Evolutionary conservation across 2,113 vertebrate species (phyloP), one percentile per base, ranked within the genome.

Genomic region (Hemibagrus wyckioides): DNA sequence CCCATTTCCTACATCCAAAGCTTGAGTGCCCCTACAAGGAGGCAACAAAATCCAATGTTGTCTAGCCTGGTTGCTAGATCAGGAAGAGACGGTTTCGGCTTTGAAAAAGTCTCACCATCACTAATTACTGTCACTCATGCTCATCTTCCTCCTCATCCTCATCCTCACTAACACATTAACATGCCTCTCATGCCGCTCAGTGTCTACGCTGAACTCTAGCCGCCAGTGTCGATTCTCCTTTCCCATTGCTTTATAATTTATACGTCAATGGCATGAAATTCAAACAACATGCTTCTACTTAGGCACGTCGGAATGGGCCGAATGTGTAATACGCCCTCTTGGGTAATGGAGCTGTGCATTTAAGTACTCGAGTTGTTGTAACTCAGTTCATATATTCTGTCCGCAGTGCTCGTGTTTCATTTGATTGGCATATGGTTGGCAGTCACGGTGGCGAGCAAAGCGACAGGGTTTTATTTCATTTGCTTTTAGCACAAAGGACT

Each of bases 91-190:
- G 39, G 50, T 28, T 57, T 57, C 57, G 8, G 39, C 83, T 82
- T 73, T 67, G 57, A 14, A 88, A 89, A 86, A 73, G 90, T 86
- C 87, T 85, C 80, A 85, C 91, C 87, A 85, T 80, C 82, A 89
- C 54, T 88, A 57, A 88, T 75, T 80, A 54, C 71, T 73, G 28
- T 23, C 87, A 59, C 81, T 36, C 57, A 75, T 80, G 71, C 48
- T 84, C 90, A 86, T 88, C 85, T 57, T 86, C 65, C 82, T 80
- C 90, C 90, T 83, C 80, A 63, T 87, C 86, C 41, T 87, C 86
- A 87, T 87, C 86, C 69, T 77, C 81, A 92, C 93, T 94, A 92
- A 95, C 92, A 82, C 85, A 92, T 92, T 94, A 93, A 94, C 91
- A 91, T 90, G 89, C 89, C 61, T 84, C 59, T 69, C 85, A 73